Evolutionary conservation across 2,113 vertebrate species (phyloP).

Genomic region (Hippocampus mohnikei): DNA sequence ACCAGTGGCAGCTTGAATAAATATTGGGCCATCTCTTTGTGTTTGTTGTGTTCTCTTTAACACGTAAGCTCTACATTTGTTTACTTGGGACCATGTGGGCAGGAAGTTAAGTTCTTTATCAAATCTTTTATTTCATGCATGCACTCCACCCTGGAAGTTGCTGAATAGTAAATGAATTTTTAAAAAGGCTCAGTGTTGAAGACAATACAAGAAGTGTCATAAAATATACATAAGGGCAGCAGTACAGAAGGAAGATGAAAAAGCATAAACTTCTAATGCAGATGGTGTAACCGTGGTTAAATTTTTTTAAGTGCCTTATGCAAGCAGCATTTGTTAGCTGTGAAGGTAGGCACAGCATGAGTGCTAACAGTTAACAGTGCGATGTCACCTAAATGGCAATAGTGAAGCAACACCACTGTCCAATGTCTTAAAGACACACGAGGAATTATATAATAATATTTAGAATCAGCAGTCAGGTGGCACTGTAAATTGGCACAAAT

Average conservation of each 20-base stretch:
- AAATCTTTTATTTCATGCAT: conserved; percentile 1
- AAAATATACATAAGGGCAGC: conserved; percentile 35
- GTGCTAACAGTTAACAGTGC: neutral
- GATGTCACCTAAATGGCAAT: neutral
- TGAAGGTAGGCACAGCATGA: neutral
- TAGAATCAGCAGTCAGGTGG: neutral
- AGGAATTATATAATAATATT: neutral
- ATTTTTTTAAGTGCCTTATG: neutral
- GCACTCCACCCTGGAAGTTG: no score
- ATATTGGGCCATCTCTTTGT: conserved; percentile 47
- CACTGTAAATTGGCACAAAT: neutral
- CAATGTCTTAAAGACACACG: neutral
- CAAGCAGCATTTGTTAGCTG: neutral
- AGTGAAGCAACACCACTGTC: neutral
- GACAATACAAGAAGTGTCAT: conserved; percentile 11
- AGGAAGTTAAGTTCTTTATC: conserved; percentile 28
- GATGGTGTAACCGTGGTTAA: neutral
- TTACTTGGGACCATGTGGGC: conserved; percentile 26
- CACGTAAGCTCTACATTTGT: conserved; percentile 38
- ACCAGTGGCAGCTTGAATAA: conserved; percentile 57
- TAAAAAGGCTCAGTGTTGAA: neutral
- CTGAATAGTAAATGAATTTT: no score
- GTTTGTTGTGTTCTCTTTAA: conserved; percentile 50
- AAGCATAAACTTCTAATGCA: neutral
- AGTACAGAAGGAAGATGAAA: neutral